These are phyloP conservation scores for Microtus ochrogaster DNA, from an alignment of 2,113 vertebrate species.

Conservation along the genomic window DNA sequence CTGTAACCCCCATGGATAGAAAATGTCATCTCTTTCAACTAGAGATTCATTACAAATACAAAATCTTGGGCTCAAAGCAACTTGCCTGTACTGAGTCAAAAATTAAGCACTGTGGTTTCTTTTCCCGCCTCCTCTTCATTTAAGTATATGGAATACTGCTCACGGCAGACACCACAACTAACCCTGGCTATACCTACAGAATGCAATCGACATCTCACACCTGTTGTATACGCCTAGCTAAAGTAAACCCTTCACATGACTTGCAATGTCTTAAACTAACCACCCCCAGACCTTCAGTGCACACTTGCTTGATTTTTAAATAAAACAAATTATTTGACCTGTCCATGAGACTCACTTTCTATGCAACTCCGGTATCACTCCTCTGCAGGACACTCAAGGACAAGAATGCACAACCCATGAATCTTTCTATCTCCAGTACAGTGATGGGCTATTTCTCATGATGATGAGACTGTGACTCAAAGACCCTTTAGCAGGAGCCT, in stretches of 20 bases:
- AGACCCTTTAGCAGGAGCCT: constrained; percentile 50
- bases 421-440: no score
- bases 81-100: background rate
- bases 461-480: constrained; percentile 26
- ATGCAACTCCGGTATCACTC: background rate
- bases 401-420: background rate
- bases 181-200: background rate
- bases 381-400: background rate
- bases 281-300: background rate
- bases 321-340: background rate
- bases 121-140: background rate
- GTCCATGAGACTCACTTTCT: background rate
- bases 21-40: background rate
- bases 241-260: background rate
- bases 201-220: background rate
- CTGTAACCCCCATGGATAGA: background rate
- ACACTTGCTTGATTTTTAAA: background rate
- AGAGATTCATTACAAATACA: background rate
- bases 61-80: background rate
- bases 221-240: background rate
- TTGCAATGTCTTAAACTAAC: background rate
- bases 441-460: constrained; percentile 42
- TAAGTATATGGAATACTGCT: background rate
- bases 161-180: background rate
- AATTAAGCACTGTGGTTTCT: background rate